These are phyloP conservation scores for Zosterops japonicus DNA, from an alignment of 2,113 vertebrate species.

Conservation along the genomic window DNA sequence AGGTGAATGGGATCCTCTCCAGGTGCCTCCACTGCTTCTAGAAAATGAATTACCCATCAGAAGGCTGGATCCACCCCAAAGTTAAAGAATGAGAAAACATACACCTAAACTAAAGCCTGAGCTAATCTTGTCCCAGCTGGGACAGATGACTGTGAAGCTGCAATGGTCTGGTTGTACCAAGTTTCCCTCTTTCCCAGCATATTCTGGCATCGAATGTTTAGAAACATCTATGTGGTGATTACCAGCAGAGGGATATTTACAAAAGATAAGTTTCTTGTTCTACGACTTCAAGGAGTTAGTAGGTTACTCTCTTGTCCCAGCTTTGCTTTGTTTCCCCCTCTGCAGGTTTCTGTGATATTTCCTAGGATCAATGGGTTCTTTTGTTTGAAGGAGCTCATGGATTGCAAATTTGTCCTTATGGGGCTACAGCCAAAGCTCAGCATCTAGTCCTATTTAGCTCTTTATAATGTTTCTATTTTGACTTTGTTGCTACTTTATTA, in stretches of 20 bases:
- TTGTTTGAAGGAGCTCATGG: background rate
- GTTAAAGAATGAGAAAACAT: background rate
- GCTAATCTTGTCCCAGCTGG: accelerated
- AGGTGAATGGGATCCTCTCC: background rate
- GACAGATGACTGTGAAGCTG: background rate
- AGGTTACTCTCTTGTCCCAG: background rate
- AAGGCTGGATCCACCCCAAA: background rate
- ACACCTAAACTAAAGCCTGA: background rate
- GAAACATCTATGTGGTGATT: accelerated
- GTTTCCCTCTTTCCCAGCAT: background rate
- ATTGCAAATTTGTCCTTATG: background rate
- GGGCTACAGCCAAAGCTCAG: background rate
- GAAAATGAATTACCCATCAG: background rate
- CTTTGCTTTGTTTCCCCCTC: background rate
- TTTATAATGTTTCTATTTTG: background rate
- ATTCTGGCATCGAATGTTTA: background rate
- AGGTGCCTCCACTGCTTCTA: background rate
- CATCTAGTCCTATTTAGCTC: background rate
- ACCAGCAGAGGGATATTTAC: background rate
- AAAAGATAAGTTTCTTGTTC: background rate
- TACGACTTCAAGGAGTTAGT: background rate
- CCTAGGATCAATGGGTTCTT: background rate
- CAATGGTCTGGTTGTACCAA: background rate
- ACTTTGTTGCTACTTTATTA: background rate
- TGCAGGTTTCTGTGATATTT: background rate